A percentile compares a stretch with the other conserved stretches of the same genome.
Conservation (phyloP, 2,113 vertebrate genomes). For the Chrysemys picta region DNA sequence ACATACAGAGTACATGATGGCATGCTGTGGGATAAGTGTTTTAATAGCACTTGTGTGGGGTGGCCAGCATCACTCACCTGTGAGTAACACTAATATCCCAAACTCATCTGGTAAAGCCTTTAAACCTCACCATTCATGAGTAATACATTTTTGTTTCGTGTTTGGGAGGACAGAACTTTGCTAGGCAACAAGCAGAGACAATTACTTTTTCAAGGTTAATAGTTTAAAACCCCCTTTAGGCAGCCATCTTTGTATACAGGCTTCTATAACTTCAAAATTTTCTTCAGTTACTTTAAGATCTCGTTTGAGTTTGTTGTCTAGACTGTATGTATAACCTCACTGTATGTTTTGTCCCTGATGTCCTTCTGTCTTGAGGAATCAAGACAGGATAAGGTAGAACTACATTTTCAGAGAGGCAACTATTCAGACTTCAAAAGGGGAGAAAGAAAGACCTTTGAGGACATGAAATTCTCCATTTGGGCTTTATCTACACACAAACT, state of each 20-base stretch:
- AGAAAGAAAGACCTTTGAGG: background rate
- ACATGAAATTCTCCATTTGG: background rate
- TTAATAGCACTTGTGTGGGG: background rate
- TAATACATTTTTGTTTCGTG: rapidly evolving
- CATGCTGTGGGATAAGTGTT: background rate
- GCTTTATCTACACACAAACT: background rate
- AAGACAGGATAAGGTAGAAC: background rate
- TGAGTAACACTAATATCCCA: background rate
- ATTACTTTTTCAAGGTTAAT: background rate
- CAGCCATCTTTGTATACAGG: background rate
- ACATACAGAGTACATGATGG: background rate
- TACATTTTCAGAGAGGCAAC: background rate
- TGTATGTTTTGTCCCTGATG: background rate
- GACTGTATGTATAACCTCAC: background rate
- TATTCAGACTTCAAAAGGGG: background rate
- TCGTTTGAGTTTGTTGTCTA: background rate
- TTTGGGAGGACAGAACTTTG: background rate
- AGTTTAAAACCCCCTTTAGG: background rate
- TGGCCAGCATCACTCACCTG: background rate
- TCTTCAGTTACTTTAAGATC: background rate
- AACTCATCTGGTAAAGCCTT: background rate
- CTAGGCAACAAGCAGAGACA: background rate
- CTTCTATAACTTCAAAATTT: background rate
- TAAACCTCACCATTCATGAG: rapidly evolving
- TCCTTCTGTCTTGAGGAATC: background rate